Conservation (phyloP, 1,140 invertebrate genomes). For the Drosophila elegans region DNA sequence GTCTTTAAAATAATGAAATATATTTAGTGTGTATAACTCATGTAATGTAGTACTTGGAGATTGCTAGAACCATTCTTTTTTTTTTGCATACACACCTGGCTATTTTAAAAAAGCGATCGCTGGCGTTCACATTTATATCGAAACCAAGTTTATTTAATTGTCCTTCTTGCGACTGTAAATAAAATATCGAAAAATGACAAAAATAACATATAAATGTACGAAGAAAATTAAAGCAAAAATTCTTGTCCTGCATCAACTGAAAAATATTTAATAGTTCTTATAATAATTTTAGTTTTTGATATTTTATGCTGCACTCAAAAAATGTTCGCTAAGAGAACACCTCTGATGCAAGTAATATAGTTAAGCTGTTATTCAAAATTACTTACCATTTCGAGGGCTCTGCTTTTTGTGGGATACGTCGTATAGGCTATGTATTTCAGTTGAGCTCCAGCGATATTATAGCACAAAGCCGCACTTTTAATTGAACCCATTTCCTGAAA, state of each 20-base stretch:
- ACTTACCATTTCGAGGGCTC: conserved; percentile 21
- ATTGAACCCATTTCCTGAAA: conserved; percentile 8
- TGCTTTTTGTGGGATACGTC: conserved; percentile 7
- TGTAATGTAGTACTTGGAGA: no score
- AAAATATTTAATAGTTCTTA: no score
- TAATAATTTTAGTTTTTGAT: no score
- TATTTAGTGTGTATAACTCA: no score
- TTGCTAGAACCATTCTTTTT: no score
- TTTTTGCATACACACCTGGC: neutral
- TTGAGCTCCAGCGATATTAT: conserved; percentile 10
- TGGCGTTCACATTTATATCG: conserved; percentile 20
- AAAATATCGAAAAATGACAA: neutral
- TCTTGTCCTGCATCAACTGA: no score
- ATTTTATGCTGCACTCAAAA: no score
- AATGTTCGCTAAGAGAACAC: no score
- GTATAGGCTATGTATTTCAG: conserved; percentile 43
- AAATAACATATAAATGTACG: no score
- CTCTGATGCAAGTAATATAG: neutral
- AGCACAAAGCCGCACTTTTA: conserved; percentile 38
- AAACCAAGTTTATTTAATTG: conserved; percentile 32
- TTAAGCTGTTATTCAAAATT: neutral
- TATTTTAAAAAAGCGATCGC: neutral
- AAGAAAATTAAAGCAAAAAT: no score
- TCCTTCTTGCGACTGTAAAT: conserved; percentile 26
- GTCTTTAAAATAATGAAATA: no score